Percentiles rank a stretch among this genome's conserved stretches.
These are phyloP conservation scores for Xestobium rufovillosum DNA, from an alignment of 2,888 invertebrate genomes.

Conservation along the genomic window DNA sequence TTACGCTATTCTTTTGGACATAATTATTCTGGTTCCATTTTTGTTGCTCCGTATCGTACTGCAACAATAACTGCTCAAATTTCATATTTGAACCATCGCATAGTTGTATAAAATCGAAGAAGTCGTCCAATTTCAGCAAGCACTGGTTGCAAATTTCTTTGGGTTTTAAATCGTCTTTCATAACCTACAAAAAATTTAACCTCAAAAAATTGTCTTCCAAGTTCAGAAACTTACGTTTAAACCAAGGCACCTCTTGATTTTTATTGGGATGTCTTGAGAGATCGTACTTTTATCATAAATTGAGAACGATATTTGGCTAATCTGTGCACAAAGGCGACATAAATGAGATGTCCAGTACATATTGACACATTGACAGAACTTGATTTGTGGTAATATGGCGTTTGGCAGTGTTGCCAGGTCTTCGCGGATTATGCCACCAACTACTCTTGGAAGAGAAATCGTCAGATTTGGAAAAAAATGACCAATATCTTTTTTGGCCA, in stretches of 20 bases:
- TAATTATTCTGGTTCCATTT: constrained; percentile 11
- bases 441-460: too few relatives aligned
- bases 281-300: constrained; percentile 35
- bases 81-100: constrained; percentile 36
- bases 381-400: too few relatives aligned
- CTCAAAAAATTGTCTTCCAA: constrained; percentile 9
- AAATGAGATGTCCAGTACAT: constrained; percentile 32
- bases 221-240: constrained; percentile 31
- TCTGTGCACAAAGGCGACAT: constrained; percentile 38
- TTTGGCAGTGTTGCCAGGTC: too few relatives aligned
- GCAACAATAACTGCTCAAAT: constrained; percentile 33
- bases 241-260: constrained; percentile 39
- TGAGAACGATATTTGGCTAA: constrained; percentile 33
- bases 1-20: constrained; percentile 22
- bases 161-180: constrained; percentile 38
- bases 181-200: constrained; percentile 30
- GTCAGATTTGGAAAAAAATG: too few relatives aligned
- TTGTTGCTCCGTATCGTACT: constrained; percentile 11
- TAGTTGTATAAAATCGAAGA: constrained; percentile 35
- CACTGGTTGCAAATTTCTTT: constrained; percentile 40
- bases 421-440: too few relatives aligned
- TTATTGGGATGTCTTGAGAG: constrained; percentile 32
- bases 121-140: constrained; percentile 38
- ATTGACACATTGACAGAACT: constrained; percentile 8
- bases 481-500: too few relatives aligned